Percentiles rank a stretch among this genome's conserved stretches.
These are phyloP conservation scores for Labeo rohita DNA, from an alignment of 2,113 vertebrate genomes.

Conservation along the genomic window DNA sequence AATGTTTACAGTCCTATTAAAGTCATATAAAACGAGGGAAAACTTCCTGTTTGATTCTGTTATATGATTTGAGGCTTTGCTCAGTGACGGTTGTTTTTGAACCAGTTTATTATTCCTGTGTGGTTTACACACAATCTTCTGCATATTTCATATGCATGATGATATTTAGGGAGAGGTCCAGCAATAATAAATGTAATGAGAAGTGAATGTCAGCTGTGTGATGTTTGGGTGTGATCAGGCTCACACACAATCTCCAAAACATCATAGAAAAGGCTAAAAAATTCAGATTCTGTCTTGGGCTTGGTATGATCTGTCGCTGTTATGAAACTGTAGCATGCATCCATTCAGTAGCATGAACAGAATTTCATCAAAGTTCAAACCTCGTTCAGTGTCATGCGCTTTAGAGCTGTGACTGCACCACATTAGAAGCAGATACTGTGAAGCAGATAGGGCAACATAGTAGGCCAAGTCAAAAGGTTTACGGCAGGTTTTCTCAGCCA, in stretches of 20 bases:
- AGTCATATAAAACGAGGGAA: slow-evolving; percentile 22
- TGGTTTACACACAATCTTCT: background rate
- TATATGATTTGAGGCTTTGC: slow-evolving; percentile 24
- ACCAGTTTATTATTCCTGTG: slow-evolving; percentile 20
- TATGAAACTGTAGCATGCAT: background rate
- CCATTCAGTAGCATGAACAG: slow-evolving; percentile 19
- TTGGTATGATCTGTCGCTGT: background rate
- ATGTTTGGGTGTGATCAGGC: background rate
- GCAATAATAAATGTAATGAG: background rate
- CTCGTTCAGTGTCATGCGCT: slow-evolving; percentile 57
- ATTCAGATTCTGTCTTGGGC: background rate
- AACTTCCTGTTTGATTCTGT: slow-evolving; percentile 42
- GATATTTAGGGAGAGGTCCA: background rate
- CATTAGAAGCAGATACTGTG: slow-evolving; percentile 61
- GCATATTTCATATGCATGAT: background rate
- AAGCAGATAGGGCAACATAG: slow-evolving; percentile 53
- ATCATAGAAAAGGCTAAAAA: background rate
- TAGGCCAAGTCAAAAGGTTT: slow-evolving; percentile 57
- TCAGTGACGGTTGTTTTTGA: slow-evolving; percentile 25
- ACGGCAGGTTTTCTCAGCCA: slow-evolving; percentile 67
- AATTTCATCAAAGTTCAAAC: slow-evolving; percentile 53
- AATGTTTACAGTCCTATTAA: slow-evolving; percentile 31
- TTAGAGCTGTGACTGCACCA: slow-evolving; percentile 63
- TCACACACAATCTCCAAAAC: background rate
- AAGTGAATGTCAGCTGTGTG: background rate